Base-by-base conservation (phyloP, 2,113 vertebrate genomes). In the Anser cygnoides region DNA sequence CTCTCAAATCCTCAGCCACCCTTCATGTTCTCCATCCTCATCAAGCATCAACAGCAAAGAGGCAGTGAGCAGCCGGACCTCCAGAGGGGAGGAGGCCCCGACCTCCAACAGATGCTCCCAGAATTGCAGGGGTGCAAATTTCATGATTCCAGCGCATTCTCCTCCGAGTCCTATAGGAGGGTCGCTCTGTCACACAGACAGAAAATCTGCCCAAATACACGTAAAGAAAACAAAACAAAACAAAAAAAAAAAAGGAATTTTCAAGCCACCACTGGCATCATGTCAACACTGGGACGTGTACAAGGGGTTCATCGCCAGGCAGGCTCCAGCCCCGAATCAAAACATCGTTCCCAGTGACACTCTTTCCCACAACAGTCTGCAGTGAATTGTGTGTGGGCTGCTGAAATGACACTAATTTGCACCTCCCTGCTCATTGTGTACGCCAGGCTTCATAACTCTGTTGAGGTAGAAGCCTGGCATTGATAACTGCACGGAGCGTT, bases 261-360 rank as follows among this genome's bases (percentile, higher is more conserved):
- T 71, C n/a, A 77, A 87, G 46, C 23, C 28, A 23, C 29, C 15
- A 5, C 35, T 83, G 71, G 28, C 17, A 35, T 43, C 2, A 0
- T 21, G 6, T 61, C 71, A 49, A 9, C 21, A 3, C 0, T 37
- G 41, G 13, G 15, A 54, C 14, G 26, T 33, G 10, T 8, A n/a
- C 6, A 41, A 21, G 10, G 84, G 10, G 33, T 41, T 58, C 43
- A 77, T 44, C 0, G 3, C 63, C 54, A 13, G 0, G 2, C 2
- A 14, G 81, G 44, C 58, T 50, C 41, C 75, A 72, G 78, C n/a
- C 33, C 54, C 61, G 62, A 14, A 75, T 58, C 28, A 11, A 89
- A 72, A 61, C 10, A 4, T 11, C 44, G 35, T 18, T 74, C 25
- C 61, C 26, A 58, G 26, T 3, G 4, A 70, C 39, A 87, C 44